A percentile compares a stretch with the other conserved stretches of the same genome.
phyloP scores from a whole-genome alignment of 1,140 invertebrate species.

The Ericerus pela region DNA sequence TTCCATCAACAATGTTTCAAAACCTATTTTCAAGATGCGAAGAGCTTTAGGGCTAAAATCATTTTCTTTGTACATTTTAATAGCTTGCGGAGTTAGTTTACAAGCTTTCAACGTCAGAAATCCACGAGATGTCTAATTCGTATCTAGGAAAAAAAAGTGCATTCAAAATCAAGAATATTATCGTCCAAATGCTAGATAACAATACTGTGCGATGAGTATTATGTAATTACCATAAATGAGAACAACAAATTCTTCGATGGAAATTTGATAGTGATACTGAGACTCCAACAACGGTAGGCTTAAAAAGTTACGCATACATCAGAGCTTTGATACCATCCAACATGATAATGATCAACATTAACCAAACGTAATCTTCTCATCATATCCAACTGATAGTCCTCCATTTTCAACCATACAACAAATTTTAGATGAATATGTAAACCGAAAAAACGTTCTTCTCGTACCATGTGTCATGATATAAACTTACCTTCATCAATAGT shows the following conservation, averaged over 20 bases:
- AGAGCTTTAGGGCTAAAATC: conserved; percentile 87
- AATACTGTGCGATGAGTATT: no score
- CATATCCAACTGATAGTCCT: conserved; percentile 92
- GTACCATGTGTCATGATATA: no score
- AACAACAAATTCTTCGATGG: conserved; percentile 95
- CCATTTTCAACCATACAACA: not conserved
- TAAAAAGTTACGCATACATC: conserved; percentile 92
- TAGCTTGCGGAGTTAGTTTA: conserved; percentile 79
- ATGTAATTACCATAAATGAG: conserved; percentile 73
- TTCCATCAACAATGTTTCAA: conserved; percentile 86
- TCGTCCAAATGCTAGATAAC: no score
- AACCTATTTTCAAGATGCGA: conserved; percentile 75
- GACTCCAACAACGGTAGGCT: conserved; percentile 84
- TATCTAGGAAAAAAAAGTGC: conserved; percentile 44
- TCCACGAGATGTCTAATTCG: conserved; percentile 89
- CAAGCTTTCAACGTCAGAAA: conserved; percentile 92
- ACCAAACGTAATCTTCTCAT: conserved; percentile 88
- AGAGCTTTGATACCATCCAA: conserved; percentile 98
- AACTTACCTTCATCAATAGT: conserved; percentile 68
- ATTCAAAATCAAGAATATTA: no score
- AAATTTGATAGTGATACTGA: conserved; percentile 95
- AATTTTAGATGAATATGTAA: no score
- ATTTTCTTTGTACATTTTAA: conserved; percentile 85
- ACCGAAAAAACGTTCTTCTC: no score
- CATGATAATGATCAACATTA: conserved; percentile 97